These are phyloP conservation scores for Acanthoscelides obtectus DNA, from an alignment of 2,888 invertebrate species.

Conservation along the genomic window DNA sequence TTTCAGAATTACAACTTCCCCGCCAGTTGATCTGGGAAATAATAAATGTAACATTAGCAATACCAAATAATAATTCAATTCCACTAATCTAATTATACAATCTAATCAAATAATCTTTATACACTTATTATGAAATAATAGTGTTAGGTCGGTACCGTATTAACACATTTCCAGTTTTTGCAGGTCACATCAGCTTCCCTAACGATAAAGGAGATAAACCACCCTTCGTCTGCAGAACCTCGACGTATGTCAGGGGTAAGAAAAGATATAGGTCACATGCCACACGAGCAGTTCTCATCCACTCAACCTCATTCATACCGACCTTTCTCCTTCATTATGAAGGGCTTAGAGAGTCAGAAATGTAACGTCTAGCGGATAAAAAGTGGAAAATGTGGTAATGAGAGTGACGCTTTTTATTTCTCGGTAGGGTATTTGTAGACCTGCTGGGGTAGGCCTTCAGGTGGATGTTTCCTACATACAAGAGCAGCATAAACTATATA, in stretches of 20 bases:
- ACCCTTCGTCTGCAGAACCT: not conserved
- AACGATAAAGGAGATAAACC: not conserved
- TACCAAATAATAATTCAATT: too few species aligned
- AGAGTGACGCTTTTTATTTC: not conserved
- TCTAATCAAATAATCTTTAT: too few species aligned
- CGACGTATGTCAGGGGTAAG: not conserved
- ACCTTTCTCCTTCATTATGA: not conserved
- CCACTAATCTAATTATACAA: too few species aligned
- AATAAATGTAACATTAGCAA: too few species aligned
- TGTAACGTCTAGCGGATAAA: not conserved
- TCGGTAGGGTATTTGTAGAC: too few species aligned
- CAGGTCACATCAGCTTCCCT: not conserved
- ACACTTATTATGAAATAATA: too few species aligned
- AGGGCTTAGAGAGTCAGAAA: not conserved
- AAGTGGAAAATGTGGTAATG: not conserved
- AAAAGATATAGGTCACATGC: slow-evolving; percentile 2
- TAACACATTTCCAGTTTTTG: not conserved
- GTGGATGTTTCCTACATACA: too few species aligned
- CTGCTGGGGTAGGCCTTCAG: too few species aligned
- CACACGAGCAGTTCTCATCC: slow-evolving; percentile 7
- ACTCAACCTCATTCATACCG: not conserved
- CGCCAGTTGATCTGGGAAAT: too few species aligned
- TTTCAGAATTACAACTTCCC: too few species aligned
- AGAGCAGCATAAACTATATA: too few species aligned
- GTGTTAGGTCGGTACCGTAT: too few species aligned